Evolutionary conservation across 2,113 vertebrate species (phyloP), one percentile per base, ranked within the genome.

Genomic region (Rhynchopsitta pachyrhyncha): DNA sequence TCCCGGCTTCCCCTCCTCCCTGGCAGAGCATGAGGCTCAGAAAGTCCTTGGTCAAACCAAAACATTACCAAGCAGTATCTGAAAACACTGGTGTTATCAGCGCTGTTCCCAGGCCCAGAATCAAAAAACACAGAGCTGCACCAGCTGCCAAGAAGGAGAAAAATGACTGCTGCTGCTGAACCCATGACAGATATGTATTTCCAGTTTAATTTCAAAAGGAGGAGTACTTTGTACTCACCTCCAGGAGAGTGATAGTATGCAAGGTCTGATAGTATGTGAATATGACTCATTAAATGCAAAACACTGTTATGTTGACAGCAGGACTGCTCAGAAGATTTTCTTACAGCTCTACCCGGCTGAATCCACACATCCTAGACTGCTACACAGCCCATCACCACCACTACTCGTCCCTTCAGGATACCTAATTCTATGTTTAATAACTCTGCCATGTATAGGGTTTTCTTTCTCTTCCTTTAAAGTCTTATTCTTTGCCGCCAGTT

Each of bases 391-490:
- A 9, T 29, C 29, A 64, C 22, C 50, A 85, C 20, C 2, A 9
- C 6, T 52, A 11, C 3, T 60, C 5, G 9, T 57, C 11, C 19
- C 19, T 78, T 90, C 53, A 68, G 22, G 13, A 82, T 17, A 63
- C 8, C 12, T 70, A 82, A 66, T 49, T 75, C 33, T 66, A 62
- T 4, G 6, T 60, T 78, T 46, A 82, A 47, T 6, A 78, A 1
- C 50, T 50, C 23, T 74, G 31, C 9, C 59, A 11, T 60, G 20
- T 0, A 0, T 49, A 52, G 4, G 3, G 1, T 16, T 73, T 90
- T 63, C 29, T 62, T 73, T 63, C 35, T 73, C 13, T 71, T 46
- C 41, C 44, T 81, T 42, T 85, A 62, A 70, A 87, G 57, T 41
- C 13, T 84, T 88, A 33, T 11, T 60, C 17, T 37, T 20, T 71